Base-by-base conservation (phyloP, 1,140 invertebrate genomes). In the Octopus bimaculoides region DNA sequence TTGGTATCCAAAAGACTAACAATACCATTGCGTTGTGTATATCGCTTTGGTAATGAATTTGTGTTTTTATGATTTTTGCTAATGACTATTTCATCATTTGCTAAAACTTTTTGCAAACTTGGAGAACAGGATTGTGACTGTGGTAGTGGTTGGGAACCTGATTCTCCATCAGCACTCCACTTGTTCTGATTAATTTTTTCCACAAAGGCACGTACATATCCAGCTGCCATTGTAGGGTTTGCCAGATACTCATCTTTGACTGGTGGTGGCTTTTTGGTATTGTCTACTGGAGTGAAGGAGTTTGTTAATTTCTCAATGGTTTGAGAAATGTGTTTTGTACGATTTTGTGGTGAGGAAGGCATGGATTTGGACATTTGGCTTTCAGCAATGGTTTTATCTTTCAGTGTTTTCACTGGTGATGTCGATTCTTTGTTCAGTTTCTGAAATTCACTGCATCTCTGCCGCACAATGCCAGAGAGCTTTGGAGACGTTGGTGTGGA, bases 131-230 rank as follows among this genome's bases (percentile, higher is more conserved):
- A 55, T 71, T 55, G 17, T 81, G 77, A 78, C 53, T 80, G 41
- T 4, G 17, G 17, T 3, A 69, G 54, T 17, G 12, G 69, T 4
- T 56, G 66, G 20, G 74, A 53, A n/a, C 69, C 74, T 14, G 77
- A 78, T 54, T 80, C 78, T 9, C 80, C 82, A n/a, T 79, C 75
- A 20, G 77, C 56, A 52, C 52, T 52, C 4, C 12, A 10, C 12
- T 54, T 9, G 5, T 79, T 73, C 7, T 77, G 76, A 81, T 87
- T 84, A 53, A 86, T 84, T 79, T 84, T 84, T 71, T 84, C 81
- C 4, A 85, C 84, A 52, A 86, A 75, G 7, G 86, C 84, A 69
- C 81, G 81, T n/a, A 87, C 86, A 79, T 84, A 87, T 20, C 85
- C 85, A 77, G 83, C 83, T 54, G 80, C 80, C 84, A 86, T 85